Base-by-base conservation (phyloP, 2,113 vertebrate species). In the Neopipo cinnamomea region DNA sequence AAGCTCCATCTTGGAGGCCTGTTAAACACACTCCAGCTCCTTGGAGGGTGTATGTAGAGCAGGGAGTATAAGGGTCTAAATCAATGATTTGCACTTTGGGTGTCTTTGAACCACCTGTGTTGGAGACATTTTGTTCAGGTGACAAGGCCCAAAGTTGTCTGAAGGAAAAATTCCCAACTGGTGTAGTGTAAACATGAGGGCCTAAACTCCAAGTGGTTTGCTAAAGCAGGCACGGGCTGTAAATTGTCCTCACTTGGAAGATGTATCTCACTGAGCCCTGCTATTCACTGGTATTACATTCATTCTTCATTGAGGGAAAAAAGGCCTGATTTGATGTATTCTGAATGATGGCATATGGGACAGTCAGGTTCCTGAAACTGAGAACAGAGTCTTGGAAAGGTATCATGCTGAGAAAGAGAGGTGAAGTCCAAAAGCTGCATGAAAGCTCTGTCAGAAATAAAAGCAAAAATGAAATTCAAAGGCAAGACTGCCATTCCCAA, bases 31-130 rank as follows among this genome's bases (percentile, higher is more conserved):
- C 9, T 71, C 25, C 35, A 55, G 1, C 12, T 55, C 24, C 3
- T 52, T 70, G 19, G 2, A 63, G 9, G 16, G 5, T 1, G 15
- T 5, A 9, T 21, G 17, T 41, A 41, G 17, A 18, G 41, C 8
- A 4, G 5, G 5, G 5, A 28, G 1, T 33, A 39, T 12, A 24
- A 5, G 6, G 5, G 9, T 65, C 24, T 55, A 68, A 63, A 79
- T 14, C 9, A 56, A 24, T 0, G 0, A 11, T 47, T n/a, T 71
- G 25, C 12, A 19, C 31, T 91, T 81, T 14, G 22, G 14, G 14
- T 77, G 9, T 37, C 33, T 76, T 73, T 68, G 55, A 84, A 61
- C 14, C 11, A 59, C 13, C 24, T 59, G 12, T 16, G 20, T 3
- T 67, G 39, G 27, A 20, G 21, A 41, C 7, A 16, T 4, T 49